Conservation (phyloP, 92 coral and sea anemone genomes). For the Porites cylindrica region DNA sequence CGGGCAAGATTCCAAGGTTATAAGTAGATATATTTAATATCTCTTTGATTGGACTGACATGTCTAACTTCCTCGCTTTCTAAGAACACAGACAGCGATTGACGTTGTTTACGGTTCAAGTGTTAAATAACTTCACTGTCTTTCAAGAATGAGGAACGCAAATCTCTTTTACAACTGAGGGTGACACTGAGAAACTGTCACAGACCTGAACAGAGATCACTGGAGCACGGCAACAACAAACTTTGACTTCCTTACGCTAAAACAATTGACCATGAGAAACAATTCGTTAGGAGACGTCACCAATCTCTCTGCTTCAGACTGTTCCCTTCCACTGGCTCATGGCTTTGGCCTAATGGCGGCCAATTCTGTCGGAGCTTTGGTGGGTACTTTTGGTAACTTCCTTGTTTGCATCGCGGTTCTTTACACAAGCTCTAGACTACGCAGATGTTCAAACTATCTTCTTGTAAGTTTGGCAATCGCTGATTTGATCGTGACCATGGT, state of each 20-base stretch:
- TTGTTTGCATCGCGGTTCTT: slow-evolving; percentile 52
- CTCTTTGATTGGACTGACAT: too few species aligned
- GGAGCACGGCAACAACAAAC: too few species aligned
- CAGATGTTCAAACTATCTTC: slow-evolving; percentile 52
- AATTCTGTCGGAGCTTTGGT: slow-evolving; percentile 32
- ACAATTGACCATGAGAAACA: background rate
- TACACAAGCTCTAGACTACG: slow-evolving; percentile 29
- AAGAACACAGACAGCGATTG: too few species aligned
- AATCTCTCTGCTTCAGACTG: slow-evolving; percentile 16
- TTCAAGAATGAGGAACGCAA: too few species aligned
- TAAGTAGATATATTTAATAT: too few species aligned
- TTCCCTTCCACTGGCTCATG: slow-evolving; percentile 52
- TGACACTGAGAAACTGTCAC: too few species aligned
- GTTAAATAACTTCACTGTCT: too few species aligned
- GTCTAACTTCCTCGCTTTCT: too few species aligned
- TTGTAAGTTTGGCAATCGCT: slow-evolving; percentile 63
- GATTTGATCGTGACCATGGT: slow-evolving; percentile 63
- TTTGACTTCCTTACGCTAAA: background rate
- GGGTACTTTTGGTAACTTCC: slow-evolving; percentile 61
- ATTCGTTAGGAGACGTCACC: background rate
- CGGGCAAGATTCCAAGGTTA: too few species aligned
- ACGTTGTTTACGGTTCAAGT: too few species aligned
- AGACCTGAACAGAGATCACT: too few species aligned
- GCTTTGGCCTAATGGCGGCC: slow-evolving; percentile 39
- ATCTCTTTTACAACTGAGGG: too few species aligned